Percentiles rank a stretch among this genome's conserved stretches.
These are phyloP conservation scores for Bryconaethiops microstoma DNA, from an alignment of 2,797 vertebrate genomes.

Conservation along the genomic window DNA sequence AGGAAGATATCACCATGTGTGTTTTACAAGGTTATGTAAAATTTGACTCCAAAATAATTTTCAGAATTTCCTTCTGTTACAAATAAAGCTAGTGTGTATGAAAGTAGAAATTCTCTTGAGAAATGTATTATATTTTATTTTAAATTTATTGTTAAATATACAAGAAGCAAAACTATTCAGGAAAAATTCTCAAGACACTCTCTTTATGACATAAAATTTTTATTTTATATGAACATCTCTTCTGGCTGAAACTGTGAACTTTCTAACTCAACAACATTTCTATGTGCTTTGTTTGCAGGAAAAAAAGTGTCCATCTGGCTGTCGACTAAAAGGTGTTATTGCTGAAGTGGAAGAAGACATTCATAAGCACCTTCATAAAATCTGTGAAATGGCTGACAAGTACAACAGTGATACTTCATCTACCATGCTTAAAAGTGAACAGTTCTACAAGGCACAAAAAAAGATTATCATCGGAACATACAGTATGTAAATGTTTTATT, in stretches of 20 bases:
- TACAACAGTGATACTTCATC: conserved; percentile 28
- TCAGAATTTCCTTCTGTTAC: too few relatives aligned
- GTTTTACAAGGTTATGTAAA: too few relatives aligned
- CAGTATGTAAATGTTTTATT: conserved; percentile 58
- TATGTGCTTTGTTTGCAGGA: conserved; percentile 51
- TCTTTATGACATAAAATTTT: too few relatives aligned
- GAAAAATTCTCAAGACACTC: too few relatives aligned
- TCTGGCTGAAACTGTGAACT: background rate
- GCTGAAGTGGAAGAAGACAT: conserved; percentile 47
- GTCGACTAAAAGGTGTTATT: conserved; percentile 72
- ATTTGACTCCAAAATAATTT: too few relatives aligned
- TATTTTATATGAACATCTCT: too few relatives aligned
- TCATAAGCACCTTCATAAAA: conserved; percentile 48
- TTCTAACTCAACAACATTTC: background rate
- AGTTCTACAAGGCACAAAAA: conserved; percentile 62
- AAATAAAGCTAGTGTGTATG: too few relatives aligned
- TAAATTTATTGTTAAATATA: too few relatives aligned
- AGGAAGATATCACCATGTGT: too few relatives aligned
- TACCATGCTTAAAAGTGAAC: conserved; percentile 51
- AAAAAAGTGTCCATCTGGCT: conserved; percentile 74
- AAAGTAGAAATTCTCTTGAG: too few relatives aligned
- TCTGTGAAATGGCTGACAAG: conserved; percentile 56
- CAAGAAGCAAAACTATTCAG: too few relatives aligned
- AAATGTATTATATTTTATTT: too few relatives aligned
- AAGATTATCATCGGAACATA: conserved; percentile 57